Evolutionary conservation across 1,140 invertebrate species (phyloP).

Genomic region (Trichomalopsis sarcophagae): DNA sequence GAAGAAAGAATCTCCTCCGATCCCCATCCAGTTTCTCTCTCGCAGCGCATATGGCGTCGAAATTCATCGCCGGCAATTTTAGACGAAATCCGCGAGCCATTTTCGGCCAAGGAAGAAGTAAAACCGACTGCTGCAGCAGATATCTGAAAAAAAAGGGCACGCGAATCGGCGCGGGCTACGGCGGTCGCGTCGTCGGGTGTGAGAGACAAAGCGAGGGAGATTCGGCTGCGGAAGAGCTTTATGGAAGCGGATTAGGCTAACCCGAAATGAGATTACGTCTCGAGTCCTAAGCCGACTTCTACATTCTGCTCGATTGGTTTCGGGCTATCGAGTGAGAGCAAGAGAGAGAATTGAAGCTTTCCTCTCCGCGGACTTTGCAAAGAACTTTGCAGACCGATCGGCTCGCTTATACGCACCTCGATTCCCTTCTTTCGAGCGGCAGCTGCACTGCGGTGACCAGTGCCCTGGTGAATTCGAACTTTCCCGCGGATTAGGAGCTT

Average conservation of each 20-base stretch:
- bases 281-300: slow-evolving; percentile 58
- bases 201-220: slow-evolving; percentile 7
- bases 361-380: slow-evolving; percentile 18
- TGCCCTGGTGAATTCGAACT: slow-evolving; percentile 7
- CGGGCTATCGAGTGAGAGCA: slow-evolving; percentile 48
- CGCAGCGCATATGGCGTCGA: slow-evolving; percentile 5
- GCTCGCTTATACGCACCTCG: slow-evolving; percentile 21
- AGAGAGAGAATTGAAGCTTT: slow-evolving; percentile 31
- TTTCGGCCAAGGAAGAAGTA: neutral
- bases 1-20: neutral
- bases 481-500: slow-evolving; percentile 24
- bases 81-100: slow-evolving; percentile 17
- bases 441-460: neutral
- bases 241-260: slow-evolving; percentile 57
- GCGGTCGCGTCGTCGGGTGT: neutral
- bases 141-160: slow-evolving; percentile 19
- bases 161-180: neutral
- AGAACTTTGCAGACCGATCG: slow-evolving; percentile 47
- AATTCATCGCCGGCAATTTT: slow-evolving; percentile 46
- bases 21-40: neutral
- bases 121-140: neutral
- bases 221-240: slow-evolving; percentile 52
- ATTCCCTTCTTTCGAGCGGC: slow-evolving; percentile 8
- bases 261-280: slow-evolving; percentile 59
- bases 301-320: slow-evolving; percentile 60